These are phyloP conservation scores for Tipula unca DNA, from an alignment of 2,888 invertebrate genomes.

Conservation along the genomic window DNA sequence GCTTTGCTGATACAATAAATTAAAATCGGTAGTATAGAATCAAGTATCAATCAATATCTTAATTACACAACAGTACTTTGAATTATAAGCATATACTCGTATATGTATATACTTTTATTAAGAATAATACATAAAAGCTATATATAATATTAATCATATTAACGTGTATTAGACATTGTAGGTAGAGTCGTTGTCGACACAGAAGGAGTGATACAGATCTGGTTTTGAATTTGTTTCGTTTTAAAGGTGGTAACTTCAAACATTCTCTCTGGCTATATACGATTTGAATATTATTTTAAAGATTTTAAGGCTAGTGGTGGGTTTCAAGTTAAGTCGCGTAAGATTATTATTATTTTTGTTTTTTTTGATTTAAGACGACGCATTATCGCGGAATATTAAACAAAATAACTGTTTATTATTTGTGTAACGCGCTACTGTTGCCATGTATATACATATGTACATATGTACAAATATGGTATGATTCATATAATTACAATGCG, in stretches of 20 bases:
- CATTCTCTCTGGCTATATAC: background rate
- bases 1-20: background rate
- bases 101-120: background rate
- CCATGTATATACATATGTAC: background rate
- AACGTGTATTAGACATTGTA: background rate
- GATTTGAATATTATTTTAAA: background rate
- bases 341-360: background rate
- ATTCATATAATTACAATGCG: background rate
- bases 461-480: background rate
- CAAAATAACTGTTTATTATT: background rate
- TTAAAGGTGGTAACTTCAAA: background rate
- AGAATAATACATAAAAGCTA: no score
- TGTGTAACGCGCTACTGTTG: background rate
- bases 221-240: background rate
- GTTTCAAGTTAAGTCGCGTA: background rate
- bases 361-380: background rate
- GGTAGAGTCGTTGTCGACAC: background rate
- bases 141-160: background rate
- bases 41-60: slow-evolving; percentile 14
- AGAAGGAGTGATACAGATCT: background rate
- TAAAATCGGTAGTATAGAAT: background rate
- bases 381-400: background rate
- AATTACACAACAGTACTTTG: background rate
- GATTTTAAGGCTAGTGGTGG: background rate
- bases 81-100: background rate